Evolutionary conservation across 1,140 invertebrate species (phyloP), one percentile per base, ranked within the genome.

Genomic region (Parapsyche elsis): DNA sequence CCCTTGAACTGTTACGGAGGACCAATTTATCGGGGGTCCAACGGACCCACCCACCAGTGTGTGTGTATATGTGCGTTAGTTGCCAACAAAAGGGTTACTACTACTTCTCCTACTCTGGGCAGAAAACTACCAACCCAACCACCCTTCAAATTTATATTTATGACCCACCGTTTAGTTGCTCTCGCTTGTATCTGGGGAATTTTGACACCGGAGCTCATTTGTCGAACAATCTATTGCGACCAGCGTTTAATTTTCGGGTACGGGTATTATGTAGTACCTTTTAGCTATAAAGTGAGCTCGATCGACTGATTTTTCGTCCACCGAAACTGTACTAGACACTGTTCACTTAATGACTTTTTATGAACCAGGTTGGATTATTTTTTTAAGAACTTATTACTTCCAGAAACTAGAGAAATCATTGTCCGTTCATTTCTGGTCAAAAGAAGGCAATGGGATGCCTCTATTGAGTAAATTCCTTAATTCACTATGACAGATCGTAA

Each of bases 71-170:
- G n/a, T n/a, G n/a, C n/a, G n/a, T n/a, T n/a, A 77, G 75, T 77
- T 77, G 75, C 75, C 75, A 77, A 77, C 53, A 59, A 77, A 77
- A 77, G 75, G 75, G 75, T 77, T 12, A 12, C 26, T n/a, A 9
- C 24, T 10, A 5, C 49, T 26, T 14, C 19, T 23, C 9, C 14
- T 12, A 1, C 7, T 19, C 30, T 5, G 14, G n/a, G 26, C 57
- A 19, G 73, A 75, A 75, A 75, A 57, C 73, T 67, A 67, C 64
- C 10, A 24, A 9, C 14, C 10, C 64, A 2, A 10, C 59, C 14
- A 4, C 45, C 73, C 23, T 53, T 30, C 24, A 75, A 75, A 75
- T 75, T 49, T 75, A 75, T 75, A 75, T 75, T 75, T 75, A 75
- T 75, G 19, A 16, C 26, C 19, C 9, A 57, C 19, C 75, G 57